These are phyloP conservation scores for Drosophila baimaii DNA, from an alignment of 1,140 invertebrate species.

Conservation along the genomic window DNA sequence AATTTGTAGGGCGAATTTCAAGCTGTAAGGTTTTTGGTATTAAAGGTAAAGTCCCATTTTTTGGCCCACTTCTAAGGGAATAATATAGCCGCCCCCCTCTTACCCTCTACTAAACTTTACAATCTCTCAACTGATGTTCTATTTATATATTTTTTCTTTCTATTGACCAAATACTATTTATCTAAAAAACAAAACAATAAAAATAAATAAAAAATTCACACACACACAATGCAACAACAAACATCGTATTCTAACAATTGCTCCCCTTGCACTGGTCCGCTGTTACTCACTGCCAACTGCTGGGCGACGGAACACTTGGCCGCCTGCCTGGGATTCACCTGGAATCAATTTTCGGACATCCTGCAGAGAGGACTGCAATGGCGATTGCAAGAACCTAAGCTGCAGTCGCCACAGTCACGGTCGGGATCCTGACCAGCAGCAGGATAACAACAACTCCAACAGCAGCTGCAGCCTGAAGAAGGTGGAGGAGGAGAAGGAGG, in stretches of 20 bases:
- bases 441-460: conserved; percentile 70
- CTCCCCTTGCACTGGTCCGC: conserved; percentile 64
- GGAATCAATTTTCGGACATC: conserved; percentile 5
- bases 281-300: conserved; percentile 81
- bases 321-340: conserved; percentile 32
- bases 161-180: conserved; percentile 61
- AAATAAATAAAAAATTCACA: conserved; percentile 46
- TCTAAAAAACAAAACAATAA: conserved; percentile 41
- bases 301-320: conserved; percentile 73
- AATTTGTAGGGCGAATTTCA: neutral
- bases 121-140: conserved; percentile 70
- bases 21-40: neutral
- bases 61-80: conserved; percentile 14
- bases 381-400: conserved; percentile 74
- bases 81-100: neutral
- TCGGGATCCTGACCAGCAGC: conserved; percentile 37
- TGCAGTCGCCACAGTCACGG: conserved; percentile 63
- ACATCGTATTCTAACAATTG: conserved; percentile 59
- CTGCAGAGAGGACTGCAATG: conserved; percentile 62
- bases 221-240: conserved; percentile 51
- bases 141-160: conserved; percentile 73
- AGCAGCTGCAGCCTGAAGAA: conserved; percentile 61
- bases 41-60: neutral
- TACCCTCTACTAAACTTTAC: conserved; percentile 36
- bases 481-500: conserved; percentile 19